Percentiles rank a stretch among this genome's conserved stretches.
phyloP scores from a whole-genome alignment of 2,113 vertebrate genomes.

The Panthera tigris region DNA sequence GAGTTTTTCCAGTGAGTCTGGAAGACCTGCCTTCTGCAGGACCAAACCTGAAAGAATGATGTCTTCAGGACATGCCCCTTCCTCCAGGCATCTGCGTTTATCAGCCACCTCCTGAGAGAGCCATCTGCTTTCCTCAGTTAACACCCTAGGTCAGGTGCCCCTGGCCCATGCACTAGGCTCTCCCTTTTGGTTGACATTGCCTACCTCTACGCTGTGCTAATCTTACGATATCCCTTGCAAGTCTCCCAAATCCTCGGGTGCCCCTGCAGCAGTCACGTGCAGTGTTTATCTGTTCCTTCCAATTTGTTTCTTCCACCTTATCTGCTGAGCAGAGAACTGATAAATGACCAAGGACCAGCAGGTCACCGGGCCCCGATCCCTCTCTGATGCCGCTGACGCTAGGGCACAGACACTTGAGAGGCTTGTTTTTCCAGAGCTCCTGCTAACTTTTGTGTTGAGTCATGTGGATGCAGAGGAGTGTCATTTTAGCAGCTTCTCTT shows the following conservation, averaged over 20 bases:
- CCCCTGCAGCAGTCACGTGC: neutral
- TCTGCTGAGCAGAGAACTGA: neutral
- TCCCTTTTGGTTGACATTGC: neutral
- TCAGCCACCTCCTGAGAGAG: neutral
- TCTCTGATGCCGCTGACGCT: conserved; percentile 3
- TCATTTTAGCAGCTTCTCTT: conserved; percentile 62
- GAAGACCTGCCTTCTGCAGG: neutral
- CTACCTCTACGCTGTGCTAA: neutral
- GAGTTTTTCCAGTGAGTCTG: neutral
- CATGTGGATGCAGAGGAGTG: conserved; percentile 46
- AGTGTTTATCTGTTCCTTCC: neutral
- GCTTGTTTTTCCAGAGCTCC: conserved; percentile 55
- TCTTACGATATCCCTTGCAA: neutral
- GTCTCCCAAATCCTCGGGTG: neutral
- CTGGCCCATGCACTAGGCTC: neutral
- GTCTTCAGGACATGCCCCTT: neutral
- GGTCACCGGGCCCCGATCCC: neutral
- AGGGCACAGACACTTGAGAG: conserved; percentile 64
- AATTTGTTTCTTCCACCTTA: neutral
- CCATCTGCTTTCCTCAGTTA: neutral
- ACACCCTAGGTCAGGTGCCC: neutral
- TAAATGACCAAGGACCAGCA: conserved; percentile 30
- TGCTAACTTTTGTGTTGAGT: conserved; percentile 58
- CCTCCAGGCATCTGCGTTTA: neutral
- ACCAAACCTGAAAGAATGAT: no score